Percentiles rank a stretch among this genome's conserved stretches.
These are phyloP conservation scores for Mystacides longicornis DNA, from an alignment of 2,888 invertebrate species.

Conservation along the genomic window DNA sequence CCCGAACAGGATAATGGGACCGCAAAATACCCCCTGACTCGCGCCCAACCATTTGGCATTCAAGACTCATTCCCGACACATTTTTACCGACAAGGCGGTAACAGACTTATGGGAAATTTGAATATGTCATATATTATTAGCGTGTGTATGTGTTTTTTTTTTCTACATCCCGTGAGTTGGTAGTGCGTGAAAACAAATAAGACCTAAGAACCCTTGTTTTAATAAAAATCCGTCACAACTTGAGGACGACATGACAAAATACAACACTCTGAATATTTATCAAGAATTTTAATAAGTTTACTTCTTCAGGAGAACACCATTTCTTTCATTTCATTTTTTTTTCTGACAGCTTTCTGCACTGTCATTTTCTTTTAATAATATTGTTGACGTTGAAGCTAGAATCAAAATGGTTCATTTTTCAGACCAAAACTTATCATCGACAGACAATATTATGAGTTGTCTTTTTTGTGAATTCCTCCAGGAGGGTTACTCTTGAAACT, in stretches of 20 bases:
- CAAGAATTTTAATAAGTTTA: slow-evolving; percentile 1
- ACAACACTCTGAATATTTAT: background rate
- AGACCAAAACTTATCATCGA: too few species aligned
- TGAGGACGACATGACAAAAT: background rate
- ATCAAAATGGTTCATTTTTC: too few species aligned
- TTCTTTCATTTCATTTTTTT: too few species aligned
- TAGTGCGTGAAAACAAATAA: background rate
- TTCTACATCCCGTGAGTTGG: slow-evolving; percentile 5
- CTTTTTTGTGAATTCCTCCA: too few species aligned
- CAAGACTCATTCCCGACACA: slow-evolving; percentile 26
- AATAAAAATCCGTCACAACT: slow-evolving; percentile 4
- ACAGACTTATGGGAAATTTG: slow-evolving; percentile 26
- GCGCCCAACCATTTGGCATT: slow-evolving; percentile 23
- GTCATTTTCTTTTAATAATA: too few species aligned
- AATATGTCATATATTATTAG: slow-evolving; percentile 23
- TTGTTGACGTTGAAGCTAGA: too few species aligned
- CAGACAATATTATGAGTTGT: too few species aligned
- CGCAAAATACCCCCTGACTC: slow-evolving; percentile 23
- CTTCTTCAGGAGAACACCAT: background rate
- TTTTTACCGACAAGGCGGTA: slow-evolving; percentile 22
- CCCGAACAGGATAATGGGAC: slow-evolving; percentile 22
- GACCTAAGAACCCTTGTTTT: background rate
- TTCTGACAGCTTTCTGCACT: too few species aligned
- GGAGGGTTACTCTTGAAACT: too few species aligned
- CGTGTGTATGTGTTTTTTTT: background rate